Conservation (phyloP, 2,888 invertebrate genomes). For the Omphaloscelis lunosa region DNA sequence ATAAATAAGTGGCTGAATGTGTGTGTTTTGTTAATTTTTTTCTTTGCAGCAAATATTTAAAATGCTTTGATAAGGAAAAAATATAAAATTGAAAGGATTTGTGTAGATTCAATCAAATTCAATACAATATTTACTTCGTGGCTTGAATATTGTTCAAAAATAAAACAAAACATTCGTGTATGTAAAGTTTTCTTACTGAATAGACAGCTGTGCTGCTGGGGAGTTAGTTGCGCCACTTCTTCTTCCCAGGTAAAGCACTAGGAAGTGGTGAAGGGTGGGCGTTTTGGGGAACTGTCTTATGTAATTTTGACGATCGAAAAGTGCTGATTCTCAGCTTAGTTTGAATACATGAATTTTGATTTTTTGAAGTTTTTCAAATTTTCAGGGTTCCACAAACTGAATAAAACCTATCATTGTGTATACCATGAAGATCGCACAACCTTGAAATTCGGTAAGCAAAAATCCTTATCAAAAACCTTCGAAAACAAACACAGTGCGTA, state of each 20-base stretch:
- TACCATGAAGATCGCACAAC: neutral
- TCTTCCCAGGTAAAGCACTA: no score
- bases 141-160: neutral
- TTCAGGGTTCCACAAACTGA: neutral
- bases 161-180: neutral
- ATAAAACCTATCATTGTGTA: neutral
- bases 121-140: neutral
- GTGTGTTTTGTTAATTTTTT: slow-evolving; percentile 8
- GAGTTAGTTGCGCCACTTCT: no score
- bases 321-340: no score
- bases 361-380: no score
- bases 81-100: neutral
- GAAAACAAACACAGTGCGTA: neutral
- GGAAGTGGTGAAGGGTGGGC: no score
- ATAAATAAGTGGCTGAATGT: slow-evolving; percentile 40
- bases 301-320: no score
- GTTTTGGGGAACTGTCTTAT: no score
- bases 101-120: neutral
- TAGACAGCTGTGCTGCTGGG: no score
- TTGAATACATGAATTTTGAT: no score
- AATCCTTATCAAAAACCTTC: neutral
- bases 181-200: neutral
- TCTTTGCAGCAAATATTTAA: neutral
- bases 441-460: neutral
- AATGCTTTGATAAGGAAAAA: neutral